These are phyloP conservation scores for Drosophila ercepeae DNA, from an alignment of 1,140 invertebrate genomes.

Conservation along the genomic window DNA sequence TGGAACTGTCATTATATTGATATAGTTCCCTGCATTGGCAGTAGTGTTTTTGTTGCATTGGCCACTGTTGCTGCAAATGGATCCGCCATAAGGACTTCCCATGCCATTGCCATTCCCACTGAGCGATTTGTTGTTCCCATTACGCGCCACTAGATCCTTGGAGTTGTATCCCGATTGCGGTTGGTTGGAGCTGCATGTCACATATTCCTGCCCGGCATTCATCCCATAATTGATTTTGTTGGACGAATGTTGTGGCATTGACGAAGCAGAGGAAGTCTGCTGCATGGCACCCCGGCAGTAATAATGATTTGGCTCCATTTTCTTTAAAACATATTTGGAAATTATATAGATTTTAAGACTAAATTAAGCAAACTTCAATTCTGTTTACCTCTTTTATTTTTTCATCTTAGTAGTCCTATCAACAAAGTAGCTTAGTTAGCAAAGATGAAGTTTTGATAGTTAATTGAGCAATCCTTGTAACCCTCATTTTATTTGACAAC, in stretches of 20 bases:
- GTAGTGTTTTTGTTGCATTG: conserved; percentile 58
- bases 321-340: background rate
- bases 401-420: conserved; percentile 6
- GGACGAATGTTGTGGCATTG: conserved; percentile 51
- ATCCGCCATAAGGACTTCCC: conserved; percentile 38
- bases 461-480: conserved; percentile 19
- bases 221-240: conserved; percentile 58
- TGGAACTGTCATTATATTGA: conserved; percentile 80
- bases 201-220: conserved; percentile 58
- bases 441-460: conserved; percentile 2
- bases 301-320: conserved; percentile 78
- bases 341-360: background rate
- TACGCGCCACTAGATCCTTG: conserved; percentile 46
- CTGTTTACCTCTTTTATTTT: background rate
- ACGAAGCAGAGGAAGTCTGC: conserved; percentile 43
- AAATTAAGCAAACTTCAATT: background rate
- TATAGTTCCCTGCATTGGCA: conserved; percentile 68
- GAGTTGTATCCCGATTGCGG: conserved; percentile 47
- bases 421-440: conserved; percentile 15
- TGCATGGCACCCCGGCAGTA: conserved; percentile 68
- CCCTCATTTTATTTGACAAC: conserved; percentile 22
- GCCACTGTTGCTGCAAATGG: conserved; percentile 52
- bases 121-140: conserved; percentile 43
- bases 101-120: conserved; percentile 36
- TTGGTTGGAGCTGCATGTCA: conserved; percentile 49